Conservation (phyloP, 1,140 invertebrate genomes). For the Drosophila sulfurigaster region DNA sequence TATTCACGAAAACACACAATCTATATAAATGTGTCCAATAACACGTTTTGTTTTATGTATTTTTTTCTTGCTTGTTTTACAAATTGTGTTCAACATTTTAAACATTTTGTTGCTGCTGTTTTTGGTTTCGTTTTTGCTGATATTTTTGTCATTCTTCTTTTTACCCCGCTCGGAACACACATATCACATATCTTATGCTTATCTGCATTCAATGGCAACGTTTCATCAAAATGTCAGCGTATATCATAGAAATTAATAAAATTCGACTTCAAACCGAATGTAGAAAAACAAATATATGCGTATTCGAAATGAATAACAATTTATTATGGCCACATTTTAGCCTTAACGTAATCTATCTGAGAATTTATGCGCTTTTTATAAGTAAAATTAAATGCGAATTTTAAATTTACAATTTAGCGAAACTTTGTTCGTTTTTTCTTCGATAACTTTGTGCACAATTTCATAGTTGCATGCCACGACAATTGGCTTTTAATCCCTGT, state of each 20-base stretch:
- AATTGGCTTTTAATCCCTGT: conserved; percentile 2
- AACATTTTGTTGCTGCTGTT: conserved; percentile 55
- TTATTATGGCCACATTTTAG: conserved; percentile 55
- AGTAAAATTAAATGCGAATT: conserved; percentile 3
- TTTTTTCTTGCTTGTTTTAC: conserved; percentile 63
- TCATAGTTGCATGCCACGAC: not conserved
- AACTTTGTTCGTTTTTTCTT: not conserved
- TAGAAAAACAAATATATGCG: conserved; percentile 14
- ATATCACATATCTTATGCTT: conserved; percentile 72
- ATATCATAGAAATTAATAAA: conserved; percentile 83
- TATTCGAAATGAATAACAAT: conserved; percentile 57
- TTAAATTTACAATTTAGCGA: not conserved
- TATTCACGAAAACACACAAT: conserved; percentile 19
- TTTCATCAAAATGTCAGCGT: conserved; percentile 80
- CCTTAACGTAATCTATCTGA: conserved; percentile 37
- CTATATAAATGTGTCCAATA: conserved; percentile 45
- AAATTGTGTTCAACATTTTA: conserved; percentile 58
- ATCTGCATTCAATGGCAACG: conserved; percentile 79
- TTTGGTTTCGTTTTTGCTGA: not conserved
- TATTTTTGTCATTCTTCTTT: conserved; percentile 15
- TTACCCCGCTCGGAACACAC: conserved; percentile 13
- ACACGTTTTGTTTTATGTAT: conserved; percentile 64
- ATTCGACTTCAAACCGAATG: conserved; percentile 55
- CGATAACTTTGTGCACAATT: not conserved
- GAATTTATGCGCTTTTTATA: conserved; percentile 47